Evolutionary conservation across 2,797 vertebrate species (phyloP).

Genomic region (Chelidonichthys spinosus): DNA sequence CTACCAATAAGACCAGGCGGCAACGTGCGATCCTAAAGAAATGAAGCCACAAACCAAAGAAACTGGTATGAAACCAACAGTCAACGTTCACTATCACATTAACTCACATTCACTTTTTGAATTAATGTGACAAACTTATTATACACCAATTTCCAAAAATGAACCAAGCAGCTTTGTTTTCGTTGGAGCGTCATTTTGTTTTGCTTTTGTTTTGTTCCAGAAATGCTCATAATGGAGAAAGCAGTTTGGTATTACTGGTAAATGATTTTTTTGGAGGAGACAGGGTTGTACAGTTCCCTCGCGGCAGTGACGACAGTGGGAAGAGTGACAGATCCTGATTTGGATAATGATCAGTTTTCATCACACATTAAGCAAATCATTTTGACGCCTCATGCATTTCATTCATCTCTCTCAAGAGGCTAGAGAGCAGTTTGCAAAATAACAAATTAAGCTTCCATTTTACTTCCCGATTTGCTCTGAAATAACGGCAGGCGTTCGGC

Average conservation of each 20-base stretch:
- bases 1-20: too few species aligned
- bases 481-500: not conserved
- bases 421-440: slow-evolving; percentile 52
- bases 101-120: too few species aligned
- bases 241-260: not conserved
- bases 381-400: slow-evolving; percentile 44
- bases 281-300: not conserved
- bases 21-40: too few species aligned
- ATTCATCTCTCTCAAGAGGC: slow-evolving; percentile 43
- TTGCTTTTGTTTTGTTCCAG: too few species aligned
- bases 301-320: slow-evolving; percentile 4
- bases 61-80: not conserved
- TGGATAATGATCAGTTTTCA: slow-evolving; percentile 59
- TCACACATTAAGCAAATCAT: slow-evolving; percentile 58
- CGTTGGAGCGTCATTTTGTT: not conserved
- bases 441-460: slow-evolving; percentile 26
- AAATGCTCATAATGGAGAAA: too few species aligned
- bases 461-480: slow-evolving; percentile 6
- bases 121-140: too few species aligned
- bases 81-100: not conserved
- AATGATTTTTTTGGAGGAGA: not conserved
- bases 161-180: not conserved
- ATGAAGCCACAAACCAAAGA: too few species aligned
- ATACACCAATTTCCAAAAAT: not conserved
- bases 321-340: slow-evolving; percentile 50